phyloP scores from a whole-genome alignment of 1,140 invertebrate genomes.

The Pseudomyrmex cubaensis region DNA sequence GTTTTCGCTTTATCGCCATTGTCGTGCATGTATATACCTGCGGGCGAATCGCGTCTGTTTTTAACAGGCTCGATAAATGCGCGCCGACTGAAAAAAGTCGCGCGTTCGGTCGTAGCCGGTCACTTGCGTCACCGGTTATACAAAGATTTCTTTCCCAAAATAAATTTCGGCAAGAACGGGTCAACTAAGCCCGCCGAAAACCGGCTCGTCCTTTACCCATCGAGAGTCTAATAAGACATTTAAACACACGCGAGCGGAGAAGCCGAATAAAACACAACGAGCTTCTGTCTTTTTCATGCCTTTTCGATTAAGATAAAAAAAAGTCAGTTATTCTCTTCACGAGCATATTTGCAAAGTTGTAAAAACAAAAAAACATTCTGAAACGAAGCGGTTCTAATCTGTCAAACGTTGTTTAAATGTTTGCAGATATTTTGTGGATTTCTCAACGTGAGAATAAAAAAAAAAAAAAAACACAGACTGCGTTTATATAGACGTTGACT shows the following conservation, averaged over 20 bases:
- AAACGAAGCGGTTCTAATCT: too few species aligned
- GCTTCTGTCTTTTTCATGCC: not conserved
- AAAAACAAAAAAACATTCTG: not conserved
- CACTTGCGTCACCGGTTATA: conserved; percentile 34
- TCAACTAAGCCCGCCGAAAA: not conserved
- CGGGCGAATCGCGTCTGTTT: conserved; percentile 33
- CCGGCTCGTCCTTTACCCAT: not conserved
- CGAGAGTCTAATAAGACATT: not conserved
- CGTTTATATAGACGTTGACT: too few species aligned
- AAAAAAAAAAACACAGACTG: too few species aligned
- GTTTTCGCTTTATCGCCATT: conserved; percentile 42
- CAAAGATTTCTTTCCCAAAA: not conserved
- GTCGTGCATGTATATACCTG: conserved; percentile 41
- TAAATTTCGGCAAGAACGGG: not conserved
- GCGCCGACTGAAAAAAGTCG: not conserved
- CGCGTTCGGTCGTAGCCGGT: not conserved
- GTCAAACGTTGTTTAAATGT: too few species aligned
- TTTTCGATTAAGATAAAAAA: not conserved
- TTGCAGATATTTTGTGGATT: too few species aligned
- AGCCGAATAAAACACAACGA: not conserved
- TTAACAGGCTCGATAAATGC: conserved; percentile 38
- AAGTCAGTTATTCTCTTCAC: too few species aligned
- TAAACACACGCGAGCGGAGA: not conserved
- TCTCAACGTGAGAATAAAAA: too few species aligned
- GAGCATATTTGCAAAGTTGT: too few species aligned